These are phyloP conservation scores for Polypterus senegalus DNA, from an alignment of 2,113 vertebrate genomes.

Conservation along the genomic window DNA sequence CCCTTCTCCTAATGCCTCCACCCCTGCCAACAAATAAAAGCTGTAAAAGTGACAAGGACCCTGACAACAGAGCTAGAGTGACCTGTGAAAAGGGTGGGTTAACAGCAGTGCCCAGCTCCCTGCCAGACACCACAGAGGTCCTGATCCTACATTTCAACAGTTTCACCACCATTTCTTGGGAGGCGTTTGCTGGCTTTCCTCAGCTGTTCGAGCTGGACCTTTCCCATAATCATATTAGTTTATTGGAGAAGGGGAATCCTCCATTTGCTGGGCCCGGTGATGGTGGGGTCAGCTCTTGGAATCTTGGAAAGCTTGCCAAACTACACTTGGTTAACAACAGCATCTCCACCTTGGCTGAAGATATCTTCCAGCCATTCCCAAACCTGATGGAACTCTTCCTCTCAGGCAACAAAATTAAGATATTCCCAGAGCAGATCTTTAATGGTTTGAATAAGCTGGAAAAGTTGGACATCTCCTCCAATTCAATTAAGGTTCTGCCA, in stretches of 20 bases:
- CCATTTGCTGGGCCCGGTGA: background rate
- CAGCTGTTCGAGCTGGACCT: background rate
- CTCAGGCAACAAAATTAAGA: background rate
- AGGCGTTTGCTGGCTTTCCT: background rate
- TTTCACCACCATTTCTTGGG: background rate
- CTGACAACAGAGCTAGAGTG: background rate
- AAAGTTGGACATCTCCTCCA: background rate
- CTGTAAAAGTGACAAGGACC: background rate
- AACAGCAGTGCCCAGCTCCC: background rate
- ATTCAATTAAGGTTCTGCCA: background rate
- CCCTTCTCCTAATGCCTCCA: background rate
- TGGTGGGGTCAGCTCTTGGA: background rate
- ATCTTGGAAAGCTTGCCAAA: background rate
- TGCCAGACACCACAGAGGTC: background rate
- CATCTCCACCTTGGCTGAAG: background rate
- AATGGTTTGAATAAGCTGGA: background rate
- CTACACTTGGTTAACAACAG: background rate
- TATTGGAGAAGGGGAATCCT: background rate
- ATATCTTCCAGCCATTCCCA: background rate
- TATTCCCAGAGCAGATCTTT: background rate
- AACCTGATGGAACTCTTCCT: background rate
- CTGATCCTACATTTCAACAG: constrained; percentile 1
- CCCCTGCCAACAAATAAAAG: background rate
- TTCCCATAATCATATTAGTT: constrained; percentile 1
- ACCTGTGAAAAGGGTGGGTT: background rate